These are phyloP conservation scores for Stenichneumon culpator DNA, from an alignment of 2,888 invertebrate species.

Conservation along the genomic window DNA sequence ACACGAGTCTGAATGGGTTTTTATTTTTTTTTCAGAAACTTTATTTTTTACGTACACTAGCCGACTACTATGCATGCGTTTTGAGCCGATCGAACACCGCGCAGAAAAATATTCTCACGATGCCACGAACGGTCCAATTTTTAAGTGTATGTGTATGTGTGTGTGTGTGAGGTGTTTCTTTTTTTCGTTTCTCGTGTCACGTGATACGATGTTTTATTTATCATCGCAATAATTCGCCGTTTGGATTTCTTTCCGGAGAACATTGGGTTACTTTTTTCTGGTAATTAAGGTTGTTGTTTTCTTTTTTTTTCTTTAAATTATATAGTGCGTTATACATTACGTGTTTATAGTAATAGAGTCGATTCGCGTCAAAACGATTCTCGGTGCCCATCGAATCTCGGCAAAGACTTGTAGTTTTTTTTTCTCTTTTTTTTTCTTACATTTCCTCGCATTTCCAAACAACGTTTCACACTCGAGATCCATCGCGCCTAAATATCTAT, in stretches of 20 bases:
- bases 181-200: slow-evolving; percentile 69
- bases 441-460: slow-evolving; percentile 13
- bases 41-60: slow-evolving; percentile 85
- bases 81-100: slow-evolving; percentile 77
- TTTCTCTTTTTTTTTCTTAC: not conserved
- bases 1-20: not conserved
- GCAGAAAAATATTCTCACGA: slow-evolving; percentile 65
- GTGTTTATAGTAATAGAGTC: slow-evolving; percentile 79
- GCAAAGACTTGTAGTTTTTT: slow-evolving; percentile 46
- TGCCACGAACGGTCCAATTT: slow-evolving; percentile 48
- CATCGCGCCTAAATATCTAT: slow-evolving; percentile 25
- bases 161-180: slow-evolving; percentile 58
- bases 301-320: slow-evolving; percentile 77
- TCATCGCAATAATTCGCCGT: slow-evolving; percentile 63
- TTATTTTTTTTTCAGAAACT: slow-evolving; percentile 83
- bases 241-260: slow-evolving; percentile 72
- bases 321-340: slow-evolving; percentile 81
- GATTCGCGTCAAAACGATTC: slow-evolving; percentile 80
- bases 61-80: slow-evolving; percentile 84
- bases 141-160: slow-evolving; percentile 15
- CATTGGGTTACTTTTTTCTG: slow-evolving; percentile 71
- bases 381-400: slow-evolving; percentile 62
- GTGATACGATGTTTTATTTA: slow-evolving; percentile 54
- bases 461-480: slow-evolving; percentile 13
- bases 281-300: slow-evolving; percentile 69